phyloP scores from a whole-genome alignment of 2,888 invertebrate genomes.

The Polyommatus icarus region DNA sequence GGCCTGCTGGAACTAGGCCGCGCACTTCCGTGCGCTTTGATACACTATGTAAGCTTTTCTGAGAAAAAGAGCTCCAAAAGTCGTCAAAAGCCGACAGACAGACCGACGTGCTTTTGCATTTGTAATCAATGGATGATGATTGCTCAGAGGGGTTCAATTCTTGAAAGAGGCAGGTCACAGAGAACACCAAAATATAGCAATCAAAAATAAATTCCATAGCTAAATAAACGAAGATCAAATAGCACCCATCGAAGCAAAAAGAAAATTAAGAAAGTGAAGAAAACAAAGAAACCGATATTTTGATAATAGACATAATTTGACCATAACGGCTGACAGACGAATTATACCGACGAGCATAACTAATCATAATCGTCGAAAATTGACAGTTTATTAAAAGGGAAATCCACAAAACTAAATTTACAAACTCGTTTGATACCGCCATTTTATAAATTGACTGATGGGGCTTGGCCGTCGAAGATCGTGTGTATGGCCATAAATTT shows the following conservation, averaged over 20 bases:
- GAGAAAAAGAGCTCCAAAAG: too few relatives aligned
- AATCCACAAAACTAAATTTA: background rate
- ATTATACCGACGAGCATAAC: background rate
- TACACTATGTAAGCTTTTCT: too few relatives aligned
- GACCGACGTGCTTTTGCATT: too few relatives aligned
- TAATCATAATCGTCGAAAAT: background rate
- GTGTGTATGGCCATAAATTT: constrained; percentile 19
- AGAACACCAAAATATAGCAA: too few relatives aligned
- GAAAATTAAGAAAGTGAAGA: background rate
- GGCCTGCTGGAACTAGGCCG: too few relatives aligned
- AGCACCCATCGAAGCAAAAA: background rate
- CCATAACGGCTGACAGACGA: background rate
- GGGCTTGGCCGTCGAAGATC: background rate
- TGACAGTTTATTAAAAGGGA: constrained; percentile 6
- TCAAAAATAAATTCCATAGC: background rate
- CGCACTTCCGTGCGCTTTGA: too few relatives aligned
- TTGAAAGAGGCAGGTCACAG: too few relatives aligned
- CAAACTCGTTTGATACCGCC: background rate
- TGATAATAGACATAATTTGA: background rate
- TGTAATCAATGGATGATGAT: too few relatives aligned
- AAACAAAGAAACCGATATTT: background rate
- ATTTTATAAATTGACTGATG: background rate
- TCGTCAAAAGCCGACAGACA: too few relatives aligned
- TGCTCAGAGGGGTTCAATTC: too few relatives aligned
- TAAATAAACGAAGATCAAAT: background rate